These are phyloP conservation scores for Labeo calbasu DNA, from an alignment of 2,797 vertebrate species.

Conservation along the genomic window DNA sequence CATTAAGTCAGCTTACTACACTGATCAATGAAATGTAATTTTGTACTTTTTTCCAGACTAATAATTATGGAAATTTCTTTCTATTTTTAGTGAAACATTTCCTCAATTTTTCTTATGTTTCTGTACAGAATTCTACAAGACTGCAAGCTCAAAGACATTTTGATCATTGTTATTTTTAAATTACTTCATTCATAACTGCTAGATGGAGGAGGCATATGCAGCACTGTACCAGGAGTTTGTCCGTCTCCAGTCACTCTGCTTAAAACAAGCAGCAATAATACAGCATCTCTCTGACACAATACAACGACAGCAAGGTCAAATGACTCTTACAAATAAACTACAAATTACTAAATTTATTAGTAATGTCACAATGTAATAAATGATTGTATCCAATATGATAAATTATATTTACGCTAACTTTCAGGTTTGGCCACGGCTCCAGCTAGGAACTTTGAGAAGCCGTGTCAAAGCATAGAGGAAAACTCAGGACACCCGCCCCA, in stretches of 20 bases:
- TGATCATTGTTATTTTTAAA: background rate
- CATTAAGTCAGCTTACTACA: background rate
- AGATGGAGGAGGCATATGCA: slow-evolving; percentile 81
- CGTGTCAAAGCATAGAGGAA: slow-evolving; percentile 69
- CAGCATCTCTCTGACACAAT: slow-evolving; percentile 72
- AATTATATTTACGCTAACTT: slow-evolving; percentile 18
- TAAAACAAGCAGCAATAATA: slow-evolving; percentile 81
- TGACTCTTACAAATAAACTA: background rate
- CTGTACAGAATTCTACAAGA: background rate
- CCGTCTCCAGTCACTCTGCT: slow-evolving; percentile 78
- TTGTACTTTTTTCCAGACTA: background rate
- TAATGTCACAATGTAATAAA: background rate
- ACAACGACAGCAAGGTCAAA: slow-evolving; percentile 72
- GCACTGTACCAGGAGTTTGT: slow-evolving; percentile 81
- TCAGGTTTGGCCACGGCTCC: slow-evolving; percentile 57
- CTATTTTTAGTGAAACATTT: background rate
- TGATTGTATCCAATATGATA: background rate
- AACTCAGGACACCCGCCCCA: background rate
- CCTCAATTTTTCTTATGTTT: background rate
- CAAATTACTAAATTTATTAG: background rate
- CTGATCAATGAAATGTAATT: background rate
- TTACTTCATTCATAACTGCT: background rate
- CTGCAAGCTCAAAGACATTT: slow-evolving; percentile 6
- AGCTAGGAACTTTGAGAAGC: slow-evolving; percentile 56
- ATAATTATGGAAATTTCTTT: background rate